phyloP scores from a whole-genome alignment of 2,888 invertebrate genomes.

The Agonopterix alstromeriana region DNA sequence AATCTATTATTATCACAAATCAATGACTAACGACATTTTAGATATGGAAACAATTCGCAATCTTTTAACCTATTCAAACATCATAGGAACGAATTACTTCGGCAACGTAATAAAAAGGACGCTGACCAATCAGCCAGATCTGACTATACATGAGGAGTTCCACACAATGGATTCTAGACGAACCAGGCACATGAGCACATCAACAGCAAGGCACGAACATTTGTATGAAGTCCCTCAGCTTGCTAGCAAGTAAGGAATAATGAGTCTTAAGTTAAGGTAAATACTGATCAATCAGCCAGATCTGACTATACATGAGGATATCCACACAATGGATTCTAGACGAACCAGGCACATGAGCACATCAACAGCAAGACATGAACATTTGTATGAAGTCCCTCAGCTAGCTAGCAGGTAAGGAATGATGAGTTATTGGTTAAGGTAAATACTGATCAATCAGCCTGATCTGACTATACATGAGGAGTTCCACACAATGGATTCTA shows the following conservation, averaged over 20 bases:
- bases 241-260: conserved; percentile 50
- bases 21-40: no score
- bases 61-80: neutral
- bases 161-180: conserved; percentile 85
- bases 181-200: conserved; percentile 68
- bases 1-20: no score
- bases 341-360: conserved; percentile 63
- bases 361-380: conserved; percentile 84
- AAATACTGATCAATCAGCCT: conserved; percentile 87
- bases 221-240: conserved; percentile 91
- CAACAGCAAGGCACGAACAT: conserved; percentile 85
- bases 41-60: neutral
- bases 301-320: conserved; percentile 82
- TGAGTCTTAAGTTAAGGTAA: no score
- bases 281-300: conserved; percentile 86
- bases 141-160: conserved; percentile 83
- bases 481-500: conserved; percentile 87
- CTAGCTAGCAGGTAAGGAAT: conserved; percentile 53
- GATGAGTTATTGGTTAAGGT: no score
- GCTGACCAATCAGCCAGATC: conserved; percentile 86
- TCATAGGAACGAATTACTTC: conserved; percentile 80
- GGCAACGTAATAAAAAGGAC: conserved; percentile 90
- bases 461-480: conserved; percentile 85
- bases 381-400: conserved; percentile 93
- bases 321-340: conserved; percentile 86